These are phyloP conservation scores for Anarrhichthys ocellatus DNA, from an alignment of 2,113 vertebrate species.

Conservation along the genomic window DNA sequence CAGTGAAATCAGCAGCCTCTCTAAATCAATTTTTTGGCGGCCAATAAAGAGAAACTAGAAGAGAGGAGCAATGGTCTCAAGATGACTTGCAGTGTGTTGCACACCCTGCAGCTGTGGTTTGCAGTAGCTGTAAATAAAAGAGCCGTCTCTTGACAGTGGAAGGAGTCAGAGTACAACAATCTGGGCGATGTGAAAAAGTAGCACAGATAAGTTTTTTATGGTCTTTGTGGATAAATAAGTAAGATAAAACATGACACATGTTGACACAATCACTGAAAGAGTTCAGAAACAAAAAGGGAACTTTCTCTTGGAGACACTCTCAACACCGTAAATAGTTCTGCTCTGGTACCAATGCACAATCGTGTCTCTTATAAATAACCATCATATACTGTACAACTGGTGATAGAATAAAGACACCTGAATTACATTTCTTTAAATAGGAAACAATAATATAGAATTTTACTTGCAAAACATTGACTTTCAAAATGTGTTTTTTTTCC, in stretches of 20 bases:
- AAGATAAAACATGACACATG: neutral
- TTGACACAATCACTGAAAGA: neutral
- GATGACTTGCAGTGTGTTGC: slow-evolving; percentile 3
- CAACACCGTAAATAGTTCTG: neutral
- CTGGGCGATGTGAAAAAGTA: neutral
- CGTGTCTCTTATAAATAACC: neutral
- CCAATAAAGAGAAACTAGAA: slow-evolving; percentile 15
- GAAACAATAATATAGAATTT: neutral
- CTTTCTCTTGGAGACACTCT: neutral
- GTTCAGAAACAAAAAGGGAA: neutral
- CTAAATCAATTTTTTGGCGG: slow-evolving; percentile 11
- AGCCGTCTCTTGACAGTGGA: neutral
- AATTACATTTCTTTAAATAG: neutral
- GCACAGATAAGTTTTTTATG: neutral
- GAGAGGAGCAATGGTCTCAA: neutral
- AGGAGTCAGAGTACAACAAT: neutral
- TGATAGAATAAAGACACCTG: neutral
- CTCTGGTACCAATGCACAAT: neutral
- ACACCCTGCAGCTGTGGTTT: slow-evolving; percentile 28
- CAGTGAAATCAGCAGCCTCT: slow-evolving; percentile 11
- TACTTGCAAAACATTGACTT: neutral
- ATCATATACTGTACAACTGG: neutral
- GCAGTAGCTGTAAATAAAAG: slow-evolving; percentile 5
- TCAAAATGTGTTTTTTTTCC: neutral
- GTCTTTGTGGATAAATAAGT: neutral